Evolutionary conservation across 2,888 invertebrate genomes (phyloP).

Genomic region (Apamea anceps): DNA sequence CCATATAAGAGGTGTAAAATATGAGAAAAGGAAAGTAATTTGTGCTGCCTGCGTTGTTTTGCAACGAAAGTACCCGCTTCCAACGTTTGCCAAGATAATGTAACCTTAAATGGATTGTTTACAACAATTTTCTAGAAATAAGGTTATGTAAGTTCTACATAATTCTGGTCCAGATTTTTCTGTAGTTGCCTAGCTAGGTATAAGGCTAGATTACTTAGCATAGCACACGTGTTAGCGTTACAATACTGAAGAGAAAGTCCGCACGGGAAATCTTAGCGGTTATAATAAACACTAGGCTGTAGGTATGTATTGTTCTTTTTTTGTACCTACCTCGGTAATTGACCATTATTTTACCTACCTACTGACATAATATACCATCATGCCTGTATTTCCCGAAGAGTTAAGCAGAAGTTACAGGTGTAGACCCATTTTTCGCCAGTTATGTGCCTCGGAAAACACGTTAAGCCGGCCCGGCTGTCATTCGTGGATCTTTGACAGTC

Average conservation of each 20-base stretch:
- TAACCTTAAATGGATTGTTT: slow-evolving; percentile 23
- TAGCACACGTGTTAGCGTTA: background rate
- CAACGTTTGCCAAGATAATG: slow-evolving; percentile 34
- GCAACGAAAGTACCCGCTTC: slow-evolving; percentile 44
- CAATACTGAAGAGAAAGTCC: slow-evolving; percentile 52
- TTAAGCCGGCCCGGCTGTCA: too few relatives aligned
- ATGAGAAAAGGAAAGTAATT: slow-evolving; percentile 60
- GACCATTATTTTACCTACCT: background rate
- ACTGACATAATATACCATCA: background rate
- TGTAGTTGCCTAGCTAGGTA: background rate
- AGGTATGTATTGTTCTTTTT: slow-evolving; percentile 26
- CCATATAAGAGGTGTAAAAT: slow-evolving; percentile 40
- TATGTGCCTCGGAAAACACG: background rate
- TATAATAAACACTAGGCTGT: slow-evolving; percentile 26
- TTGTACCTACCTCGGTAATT: background rate
- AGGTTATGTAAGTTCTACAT: slow-evolving; percentile 7
- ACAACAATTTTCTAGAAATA: slow-evolving; percentile 31
- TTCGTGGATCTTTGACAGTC: too few relatives aligned
- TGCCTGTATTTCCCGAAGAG: background rate
- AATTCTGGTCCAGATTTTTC: slow-evolving; percentile 23
- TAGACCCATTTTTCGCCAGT: background rate
- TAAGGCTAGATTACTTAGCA: background rate
- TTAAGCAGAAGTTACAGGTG: background rate
- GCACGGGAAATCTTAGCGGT: slow-evolving; percentile 44
- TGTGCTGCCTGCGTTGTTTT: slow-evolving; percentile 32